These are phyloP conservation scores for Cynocephalus volans DNA, from an alignment of 2,113 vertebrate genomes.

Conservation along the genomic window DNA sequence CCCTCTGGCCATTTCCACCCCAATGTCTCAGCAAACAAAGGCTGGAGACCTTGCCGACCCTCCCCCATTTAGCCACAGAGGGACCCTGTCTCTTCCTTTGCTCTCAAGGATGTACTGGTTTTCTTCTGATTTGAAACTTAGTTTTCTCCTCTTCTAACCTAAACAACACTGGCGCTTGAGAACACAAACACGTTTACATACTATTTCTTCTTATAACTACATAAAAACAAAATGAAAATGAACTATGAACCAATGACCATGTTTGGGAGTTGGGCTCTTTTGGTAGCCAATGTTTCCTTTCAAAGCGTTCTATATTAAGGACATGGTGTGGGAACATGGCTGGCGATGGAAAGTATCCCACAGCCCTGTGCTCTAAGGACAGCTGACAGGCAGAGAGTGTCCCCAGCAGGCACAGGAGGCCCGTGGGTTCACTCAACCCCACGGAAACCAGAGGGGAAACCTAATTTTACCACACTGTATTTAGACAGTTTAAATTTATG, in stretches of 20 bases:
- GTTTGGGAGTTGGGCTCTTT: conserved; percentile 72
- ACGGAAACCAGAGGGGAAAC: conserved; percentile 38
- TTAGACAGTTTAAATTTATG: conserved; percentile 66
- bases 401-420: conserved; percentile 45
- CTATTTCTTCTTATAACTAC: conserved; percentile 75
- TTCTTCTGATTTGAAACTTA: conserved; percentile 32
- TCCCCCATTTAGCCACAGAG: background rate
- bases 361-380: conserved; percentile 40
- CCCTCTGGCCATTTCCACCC: background rate
- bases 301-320: conserved; percentile 72
- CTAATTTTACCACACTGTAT: conserved; percentile 69
- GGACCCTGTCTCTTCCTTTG: background rate
- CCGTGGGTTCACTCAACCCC: background rate
- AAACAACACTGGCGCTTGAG: conserved; percentile 27
- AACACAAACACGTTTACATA: conserved; percentile 71
- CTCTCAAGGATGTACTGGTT: background rate
- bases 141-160: conserved; percentile 42
- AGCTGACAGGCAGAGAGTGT: conserved; percentile 32
- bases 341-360: conserved; percentile 61
- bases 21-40: background rate
- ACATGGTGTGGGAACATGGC: conserved; percentile 64
- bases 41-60: background rate
- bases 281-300: conserved; percentile 59
- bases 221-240: conserved; percentile 76
- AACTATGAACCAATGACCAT: conserved; percentile 76